phyloP scores from a whole-genome alignment of 2,797 vertebrate genomes.

The Lepus townsendii region DNA sequence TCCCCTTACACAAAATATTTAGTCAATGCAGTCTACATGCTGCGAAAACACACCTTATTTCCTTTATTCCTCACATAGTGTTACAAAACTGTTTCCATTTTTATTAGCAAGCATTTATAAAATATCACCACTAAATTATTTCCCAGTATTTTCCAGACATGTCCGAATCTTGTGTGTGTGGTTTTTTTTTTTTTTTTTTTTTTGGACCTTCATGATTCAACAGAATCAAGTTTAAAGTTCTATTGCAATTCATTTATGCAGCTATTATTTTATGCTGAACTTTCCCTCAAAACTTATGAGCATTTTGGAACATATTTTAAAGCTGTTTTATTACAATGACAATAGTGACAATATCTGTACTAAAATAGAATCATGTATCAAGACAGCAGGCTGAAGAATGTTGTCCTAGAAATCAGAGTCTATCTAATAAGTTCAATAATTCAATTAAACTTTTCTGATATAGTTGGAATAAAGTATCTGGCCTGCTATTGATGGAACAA shows the following conservation, averaged over 20 bases:
- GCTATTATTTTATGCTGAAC: background rate
- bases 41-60: conserved; percentile 3
- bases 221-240: conserved; percentile 28
- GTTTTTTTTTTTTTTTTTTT: background rate
- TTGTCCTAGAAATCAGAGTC: conserved; percentile 18
- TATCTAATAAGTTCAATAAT: conserved; percentile 5
- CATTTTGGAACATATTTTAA: background rate
- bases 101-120: conserved; percentile 5
- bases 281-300: background rate
- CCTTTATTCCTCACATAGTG: background rate
- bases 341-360: background rate
- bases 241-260: conserved; percentile 22
- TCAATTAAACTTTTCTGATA: conserved; percentile 25
- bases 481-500: too few relatives aligned
- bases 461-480: background rate
- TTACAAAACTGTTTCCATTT: background rate
- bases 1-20: conserved; percentile 21
- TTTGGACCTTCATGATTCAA: conserved; percentile 34
- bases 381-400: background rate
- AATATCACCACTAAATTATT: conserved; percentile 41
- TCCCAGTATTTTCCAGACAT: background rate
- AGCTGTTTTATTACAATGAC: background rate
- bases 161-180: background rate
- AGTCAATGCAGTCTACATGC: background rate
- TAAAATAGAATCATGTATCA: background rate